phyloP scores from a whole-genome alignment of 1,140 invertebrate species.

The Hetaerina americana region DNA sequence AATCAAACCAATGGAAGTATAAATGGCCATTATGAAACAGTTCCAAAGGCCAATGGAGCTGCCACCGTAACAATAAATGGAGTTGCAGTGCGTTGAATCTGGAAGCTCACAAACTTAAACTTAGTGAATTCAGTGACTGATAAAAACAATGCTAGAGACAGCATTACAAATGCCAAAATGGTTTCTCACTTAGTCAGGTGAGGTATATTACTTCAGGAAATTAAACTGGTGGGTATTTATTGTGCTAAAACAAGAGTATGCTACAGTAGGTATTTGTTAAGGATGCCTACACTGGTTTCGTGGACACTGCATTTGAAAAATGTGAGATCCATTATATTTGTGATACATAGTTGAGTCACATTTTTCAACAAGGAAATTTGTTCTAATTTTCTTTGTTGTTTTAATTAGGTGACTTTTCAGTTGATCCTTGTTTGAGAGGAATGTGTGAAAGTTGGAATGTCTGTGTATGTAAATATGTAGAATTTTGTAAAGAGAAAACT shows the following conservation, averaged over 20 bases:
- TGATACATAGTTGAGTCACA: not conserved
- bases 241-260: too few relatives aligned
- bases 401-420: not conserved
- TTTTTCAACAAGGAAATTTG: not conserved
- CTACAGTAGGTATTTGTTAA: too few relatives aligned
- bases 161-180: too few relatives aligned
- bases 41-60: conserved; percentile 25
- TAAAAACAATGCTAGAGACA: too few relatives aligned
- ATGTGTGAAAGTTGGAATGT: not conserved
- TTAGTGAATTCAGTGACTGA: too few relatives aligned
- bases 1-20: conserved; percentile 31
- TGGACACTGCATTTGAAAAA: too few relatives aligned
- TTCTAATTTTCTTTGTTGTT: not conserved
- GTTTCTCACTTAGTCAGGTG: too few relatives aligned
- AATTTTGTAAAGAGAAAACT: not conserved
- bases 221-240: too few relatives aligned
- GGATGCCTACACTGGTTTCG: too few relatives aligned
- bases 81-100: conserved; percentile 29
- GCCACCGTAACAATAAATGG: conserved; percentile 34
- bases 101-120: too few relatives aligned
- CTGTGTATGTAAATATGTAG: not conserved
- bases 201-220: too few relatives aligned
- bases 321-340: not conserved
- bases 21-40: conserved; percentile 8
- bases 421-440: not conserved